phyloP scores from a whole-genome alignment of 2,797 vertebrate species.

The Manis crassicaudata region DNA sequence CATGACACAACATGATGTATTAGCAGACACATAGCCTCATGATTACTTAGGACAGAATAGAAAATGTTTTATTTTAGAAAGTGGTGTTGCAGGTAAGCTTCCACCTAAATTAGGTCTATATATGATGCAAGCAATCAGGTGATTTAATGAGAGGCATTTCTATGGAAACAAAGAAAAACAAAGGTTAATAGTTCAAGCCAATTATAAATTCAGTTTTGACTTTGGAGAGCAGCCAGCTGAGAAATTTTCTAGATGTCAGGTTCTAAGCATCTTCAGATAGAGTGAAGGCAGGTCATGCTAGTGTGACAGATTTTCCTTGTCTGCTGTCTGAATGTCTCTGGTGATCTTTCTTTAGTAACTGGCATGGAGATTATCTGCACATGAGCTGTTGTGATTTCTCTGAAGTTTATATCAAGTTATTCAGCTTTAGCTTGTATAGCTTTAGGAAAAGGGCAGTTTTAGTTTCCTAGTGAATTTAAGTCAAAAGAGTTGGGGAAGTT shows the following conservation, averaged over 20 bases:
- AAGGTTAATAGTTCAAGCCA: neutral
- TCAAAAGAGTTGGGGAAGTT: neutral
- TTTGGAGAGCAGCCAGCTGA: neutral
- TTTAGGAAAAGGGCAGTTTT: neutral
- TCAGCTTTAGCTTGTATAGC: neutral
- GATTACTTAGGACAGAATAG: neutral
- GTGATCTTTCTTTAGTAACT: neutral
- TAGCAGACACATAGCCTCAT: neutral
- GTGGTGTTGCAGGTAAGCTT: too few relatives aligned
- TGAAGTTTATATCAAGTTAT: neutral
- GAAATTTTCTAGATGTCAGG: neutral
- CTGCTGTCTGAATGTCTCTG: neutral
- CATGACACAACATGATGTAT: neutral
- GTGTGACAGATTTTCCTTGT: neutral
- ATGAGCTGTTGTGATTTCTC: neutral
- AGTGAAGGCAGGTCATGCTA: neutral
- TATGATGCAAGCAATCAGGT: neutral
- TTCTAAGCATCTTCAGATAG: neutral
- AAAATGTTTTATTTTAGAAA: neutral
- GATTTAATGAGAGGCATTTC: neutral
- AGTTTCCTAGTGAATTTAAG: neutral
- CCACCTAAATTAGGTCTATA: neutral
- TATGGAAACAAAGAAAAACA: neutral
- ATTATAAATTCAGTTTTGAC: neutral
- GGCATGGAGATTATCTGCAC: neutral